Conservation (phyloP, 2,113 vertebrate genomes). For the Brevimyrus niger region DNA sequence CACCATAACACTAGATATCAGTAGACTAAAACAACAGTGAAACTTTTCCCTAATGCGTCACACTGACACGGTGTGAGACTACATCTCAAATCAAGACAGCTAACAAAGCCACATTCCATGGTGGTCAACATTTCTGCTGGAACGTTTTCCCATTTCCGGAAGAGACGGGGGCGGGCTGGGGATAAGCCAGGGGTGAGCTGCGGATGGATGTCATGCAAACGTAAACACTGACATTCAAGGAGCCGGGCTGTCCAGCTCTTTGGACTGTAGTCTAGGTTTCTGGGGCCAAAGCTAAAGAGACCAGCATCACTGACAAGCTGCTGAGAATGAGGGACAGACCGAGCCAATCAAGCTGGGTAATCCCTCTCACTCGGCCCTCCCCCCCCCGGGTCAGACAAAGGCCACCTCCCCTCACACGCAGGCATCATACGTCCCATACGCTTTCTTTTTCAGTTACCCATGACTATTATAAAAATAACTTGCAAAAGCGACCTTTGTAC, state of each 20-base stretch:
- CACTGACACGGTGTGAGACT: neutral
- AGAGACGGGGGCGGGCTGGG: neutral
- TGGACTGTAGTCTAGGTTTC: neutral
- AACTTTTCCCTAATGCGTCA: neutral
- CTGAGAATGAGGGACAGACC: neutral
- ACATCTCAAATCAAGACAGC: neutral
- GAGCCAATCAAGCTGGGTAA: neutral
- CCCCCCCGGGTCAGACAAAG: neutral
- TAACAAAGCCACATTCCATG: neutral
- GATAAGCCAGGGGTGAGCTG: neutral
- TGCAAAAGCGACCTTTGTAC: neutral
- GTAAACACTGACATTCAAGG: neutral
- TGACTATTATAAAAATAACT: neutral
- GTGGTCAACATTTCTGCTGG: neutral
- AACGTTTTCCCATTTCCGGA: neutral
- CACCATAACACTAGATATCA: neutral
- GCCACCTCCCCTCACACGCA: neutral
- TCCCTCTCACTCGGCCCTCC: neutral
- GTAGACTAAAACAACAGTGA: slow-evolving; percentile 22
- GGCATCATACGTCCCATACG: neutral
- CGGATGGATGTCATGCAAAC: neutral
- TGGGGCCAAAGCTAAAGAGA: neutral
- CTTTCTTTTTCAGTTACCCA: neutral
- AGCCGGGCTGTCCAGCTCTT: neutral
- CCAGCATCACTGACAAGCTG: neutral